A percentile compares a stretch with the other conserved stretches of the same genome.
Conservation (phyloP, 2,888 invertebrate species). For the Latheticus oryzae region DNA sequence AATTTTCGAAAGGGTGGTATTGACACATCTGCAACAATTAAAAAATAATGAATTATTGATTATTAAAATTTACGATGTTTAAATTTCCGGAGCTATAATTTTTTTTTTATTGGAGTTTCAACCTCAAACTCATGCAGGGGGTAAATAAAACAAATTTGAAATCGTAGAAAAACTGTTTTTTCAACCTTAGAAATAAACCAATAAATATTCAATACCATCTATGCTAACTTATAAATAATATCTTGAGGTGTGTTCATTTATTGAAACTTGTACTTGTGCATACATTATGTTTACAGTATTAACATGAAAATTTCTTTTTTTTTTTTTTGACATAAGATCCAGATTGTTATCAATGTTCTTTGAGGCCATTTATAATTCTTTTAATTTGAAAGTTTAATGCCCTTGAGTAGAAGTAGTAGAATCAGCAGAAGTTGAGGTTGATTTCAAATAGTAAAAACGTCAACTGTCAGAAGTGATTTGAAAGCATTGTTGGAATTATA, state of each 20-base stretch:
- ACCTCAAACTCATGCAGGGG: conserved; percentile 14
- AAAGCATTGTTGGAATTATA: no score
- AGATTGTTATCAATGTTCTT: conserved; percentile 22
- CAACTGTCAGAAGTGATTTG: conserved; percentile 6
- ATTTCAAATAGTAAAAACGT: no score
- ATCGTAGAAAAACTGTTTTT: no score
- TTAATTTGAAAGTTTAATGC: conserved; percentile 27
- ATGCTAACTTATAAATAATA: conserved; percentile 25
- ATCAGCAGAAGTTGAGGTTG: no score
- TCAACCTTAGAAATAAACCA: conserved; percentile 26
- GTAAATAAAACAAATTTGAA: conserved; percentile 11
- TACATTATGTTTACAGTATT: conserved; percentile 19
- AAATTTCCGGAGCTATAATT: neutral
- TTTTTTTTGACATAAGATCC: conserved; percentile 14
- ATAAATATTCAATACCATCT: conserved; percentile 22
- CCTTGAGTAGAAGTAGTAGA: conserved; percentile 32
- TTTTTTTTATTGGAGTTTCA: conserved; percentile 11
- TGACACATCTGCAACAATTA: conserved; percentile 12
- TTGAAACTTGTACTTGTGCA: conserved; percentile 10
- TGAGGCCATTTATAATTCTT: conserved; percentile 29
- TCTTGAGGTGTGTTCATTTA: conserved; percentile 22
- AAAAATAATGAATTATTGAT: conserved; percentile 7
- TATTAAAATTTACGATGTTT: neutral
- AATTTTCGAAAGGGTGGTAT: conserved; percentile 25
- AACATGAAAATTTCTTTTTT: conserved; percentile 30